These are phyloP conservation scores for Salminus brasiliensis DNA, from an alignment of 2,113 vertebrate genomes.

Conservation along the genomic window DNA sequence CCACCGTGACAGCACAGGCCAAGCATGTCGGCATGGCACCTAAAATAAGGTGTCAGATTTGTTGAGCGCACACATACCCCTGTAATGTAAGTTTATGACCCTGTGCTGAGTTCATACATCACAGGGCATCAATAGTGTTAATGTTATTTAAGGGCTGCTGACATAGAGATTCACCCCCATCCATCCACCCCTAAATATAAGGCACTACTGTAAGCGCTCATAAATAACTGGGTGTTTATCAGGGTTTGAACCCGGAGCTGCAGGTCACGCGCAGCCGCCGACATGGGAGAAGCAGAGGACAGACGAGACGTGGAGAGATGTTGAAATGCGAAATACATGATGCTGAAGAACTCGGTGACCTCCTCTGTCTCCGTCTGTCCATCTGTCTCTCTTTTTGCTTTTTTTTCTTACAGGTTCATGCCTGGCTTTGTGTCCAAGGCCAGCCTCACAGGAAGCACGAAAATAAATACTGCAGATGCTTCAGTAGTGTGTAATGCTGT, in stretches of 20 bases:
- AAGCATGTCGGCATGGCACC: constrained; percentile 20
- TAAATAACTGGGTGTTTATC: constrained; percentile 44
- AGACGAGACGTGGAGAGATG: constrained; percentile 13
- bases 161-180: constrained; percentile 34
- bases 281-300: constrained; percentile 7
- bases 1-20: constrained; percentile 21
- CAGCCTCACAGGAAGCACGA: constrained; percentile 11
- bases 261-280: constrained; percentile 5
- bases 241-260: constrained; percentile 10
- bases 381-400: background rate
- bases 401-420: background rate
- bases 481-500: constrained; percentile 10
- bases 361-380: background rate
- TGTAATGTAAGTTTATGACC: constrained; percentile 29
- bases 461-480: constrained; percentile 25
- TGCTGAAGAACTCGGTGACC: constrained; percentile 27
- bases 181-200: constrained; percentile 44
- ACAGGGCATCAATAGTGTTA: constrained; percentile 15
- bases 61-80: background rate
- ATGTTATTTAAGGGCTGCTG: constrained; percentile 50
- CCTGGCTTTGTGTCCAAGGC: background rate
- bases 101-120: constrained; percentile 17
- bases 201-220: constrained; percentile 39
- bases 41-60: constrained; percentile 27
- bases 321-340: constrained; percentile 21